Evolutionary conservation across 2,113 vertebrate genomes (phyloP).

Genomic region (Festucalex cinctus): DNA sequence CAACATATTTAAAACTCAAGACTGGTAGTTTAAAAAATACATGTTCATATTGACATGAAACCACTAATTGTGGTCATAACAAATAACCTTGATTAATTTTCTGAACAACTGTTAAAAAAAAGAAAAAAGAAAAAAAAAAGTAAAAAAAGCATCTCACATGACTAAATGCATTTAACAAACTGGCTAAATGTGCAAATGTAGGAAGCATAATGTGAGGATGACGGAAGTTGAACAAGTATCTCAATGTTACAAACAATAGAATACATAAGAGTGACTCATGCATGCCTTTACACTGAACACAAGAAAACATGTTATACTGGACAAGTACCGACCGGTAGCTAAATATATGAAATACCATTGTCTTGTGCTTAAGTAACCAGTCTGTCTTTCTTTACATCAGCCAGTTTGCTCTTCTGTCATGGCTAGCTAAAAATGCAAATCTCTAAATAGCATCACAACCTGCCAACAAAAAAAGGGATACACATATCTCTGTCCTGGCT

Average conservation of each 20-base stretch:
- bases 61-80: no score
- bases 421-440: neutral
- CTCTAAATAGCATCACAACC: conserved; percentile 40
- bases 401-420: neutral
- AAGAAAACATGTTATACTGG: conserved; percentile 10
- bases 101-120: neutral
- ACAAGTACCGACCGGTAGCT: conserved; percentile 23
- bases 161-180: conserved; percentile 29
- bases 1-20: no score
- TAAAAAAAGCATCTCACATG: conserved; percentile 16
- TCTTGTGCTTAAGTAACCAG: neutral
- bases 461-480: no score
- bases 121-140: conserved; percentile 1
- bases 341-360: conserved; percentile 11
- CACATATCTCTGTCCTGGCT: no score
- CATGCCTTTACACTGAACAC: neutral
- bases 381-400: neutral
- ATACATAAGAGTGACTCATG: neutral
- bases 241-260: conserved; percentile 1
- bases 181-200: conserved; percentile 15
- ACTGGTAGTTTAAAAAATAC: no score
- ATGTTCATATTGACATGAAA: no score
- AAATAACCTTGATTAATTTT: neutral
- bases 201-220: neutral
- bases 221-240: conserved; percentile 25